Evolutionary conservation across 2,888 invertebrate genomes (phyloP), one percentile per base, ranked within the genome.

Genomic region (Slavum lentiscoides): DNA sequence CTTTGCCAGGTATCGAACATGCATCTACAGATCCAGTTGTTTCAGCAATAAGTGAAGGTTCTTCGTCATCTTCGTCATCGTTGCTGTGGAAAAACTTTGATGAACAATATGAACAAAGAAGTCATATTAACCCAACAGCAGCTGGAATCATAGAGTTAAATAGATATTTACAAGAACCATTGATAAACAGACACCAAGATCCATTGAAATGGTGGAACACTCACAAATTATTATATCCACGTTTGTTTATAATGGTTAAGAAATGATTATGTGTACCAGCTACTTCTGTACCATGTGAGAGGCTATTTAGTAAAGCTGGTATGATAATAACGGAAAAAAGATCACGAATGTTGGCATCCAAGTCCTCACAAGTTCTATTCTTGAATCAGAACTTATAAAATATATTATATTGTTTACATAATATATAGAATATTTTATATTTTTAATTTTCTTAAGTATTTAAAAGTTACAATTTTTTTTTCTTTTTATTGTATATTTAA

Each of bases 191-290:
- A 8, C 8, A 9, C 30, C 23, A 53, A 37, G 30, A 70, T 55
- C 69, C 43, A 19, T 70, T 66, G 13, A n/a, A 66, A 66, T 66
- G 43, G 66, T 66, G n/a, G n/a, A 43, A 19, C 19, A 43, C n/a
- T 4, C 59, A 21, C 9, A 66, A 66, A n/a, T 8, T 2, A 19
- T n/a, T 66, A 11, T 66, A 66, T 39, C 66, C n/a, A 66, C 66
- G 17, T 55, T 17, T 55, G 55, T 55, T 11, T 13, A 55, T 55
- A 15, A 55, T 55, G 55, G 11, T 55, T 55, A 55, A 55, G 9
- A 43, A 43, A 43, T 8, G 43, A 43, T 43, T 43, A 43, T 43
- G 43, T 19, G 19, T 64, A 30, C 21, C 7, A 19, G 19, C 30
- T 37, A 30, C 30, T 30, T 23, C 21, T 23, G 21, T 21, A 17